phyloP scores from a whole-genome alignment of 2,113 vertebrate species.

The Cairina moschata region DNA sequence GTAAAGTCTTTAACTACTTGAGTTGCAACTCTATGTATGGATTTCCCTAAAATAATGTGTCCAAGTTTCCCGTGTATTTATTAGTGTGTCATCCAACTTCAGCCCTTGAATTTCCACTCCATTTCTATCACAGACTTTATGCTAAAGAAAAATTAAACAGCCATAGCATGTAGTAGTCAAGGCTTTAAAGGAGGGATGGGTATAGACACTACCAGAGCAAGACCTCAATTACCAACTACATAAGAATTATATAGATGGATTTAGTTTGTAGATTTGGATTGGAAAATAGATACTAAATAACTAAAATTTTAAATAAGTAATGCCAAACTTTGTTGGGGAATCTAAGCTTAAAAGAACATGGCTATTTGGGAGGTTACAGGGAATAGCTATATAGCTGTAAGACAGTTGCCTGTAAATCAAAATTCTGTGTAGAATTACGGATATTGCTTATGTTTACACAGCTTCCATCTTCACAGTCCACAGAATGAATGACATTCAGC shows the following conservation, averaged over 20 bases:
- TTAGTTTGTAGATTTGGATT: not conserved
- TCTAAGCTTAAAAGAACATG: not conserved
- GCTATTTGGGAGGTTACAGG: not conserved
- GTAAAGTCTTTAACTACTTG: not conserved
- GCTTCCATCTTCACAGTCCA: not conserved
- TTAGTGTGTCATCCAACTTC: not conserved
- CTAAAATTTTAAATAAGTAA: not conserved
- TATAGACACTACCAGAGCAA: not conserved
- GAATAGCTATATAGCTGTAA: not conserved
- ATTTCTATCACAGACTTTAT: not conserved
- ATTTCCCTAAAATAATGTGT: not conserved
- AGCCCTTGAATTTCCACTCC: not conserved
- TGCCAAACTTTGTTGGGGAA: not conserved
- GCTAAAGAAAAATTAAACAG: not conserved
- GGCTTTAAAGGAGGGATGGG: not conserved
- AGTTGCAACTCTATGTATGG: not conserved
- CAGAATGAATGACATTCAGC: not conserved
- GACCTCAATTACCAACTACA: not conserved
- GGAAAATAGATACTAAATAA: not conserved
- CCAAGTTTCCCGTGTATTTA: not conserved
- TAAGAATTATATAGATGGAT: not conserved
- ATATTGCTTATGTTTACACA: not conserved
- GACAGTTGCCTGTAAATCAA: not conserved
- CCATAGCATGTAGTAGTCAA: accelerated
- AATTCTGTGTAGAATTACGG: not conserved